Percentiles rank a stretch among this genome's conserved stretches.
Evolutionary conservation across 2,888 invertebrate genomes (phyloP).

Genomic region (Leptinotarsa tumamoca): DNA sequence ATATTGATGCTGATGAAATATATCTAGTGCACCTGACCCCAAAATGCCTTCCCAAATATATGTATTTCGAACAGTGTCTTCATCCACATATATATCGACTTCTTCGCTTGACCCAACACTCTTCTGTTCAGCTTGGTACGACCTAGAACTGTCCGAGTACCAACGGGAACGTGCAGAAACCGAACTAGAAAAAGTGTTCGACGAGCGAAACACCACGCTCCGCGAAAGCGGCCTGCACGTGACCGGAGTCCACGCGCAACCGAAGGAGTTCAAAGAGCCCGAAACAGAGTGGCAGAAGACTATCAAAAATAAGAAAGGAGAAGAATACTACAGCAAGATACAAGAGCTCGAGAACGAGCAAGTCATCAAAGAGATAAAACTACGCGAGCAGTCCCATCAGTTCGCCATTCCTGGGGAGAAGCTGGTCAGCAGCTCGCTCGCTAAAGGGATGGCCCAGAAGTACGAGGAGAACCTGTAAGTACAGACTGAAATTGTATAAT

Average conservation of each 20-base stretch:
- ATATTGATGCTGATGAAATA: background rate
- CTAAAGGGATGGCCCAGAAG: conserved; percentile 89
- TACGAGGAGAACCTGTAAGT: conserved; percentile 88
- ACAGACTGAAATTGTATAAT: background rate
- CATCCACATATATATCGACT: background rate
- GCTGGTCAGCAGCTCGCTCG: conserved; percentile 78
- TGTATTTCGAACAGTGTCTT: conserved; percentile 4
- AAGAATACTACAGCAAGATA: conserved; percentile 85
- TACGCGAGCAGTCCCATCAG: conserved; percentile 83
- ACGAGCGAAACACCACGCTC: conserved; percentile 81
- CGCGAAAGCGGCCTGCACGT: conserved; percentile 70
- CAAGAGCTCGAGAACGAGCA: conserved; percentile 88
- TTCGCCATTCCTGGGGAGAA: conserved; percentile 89
- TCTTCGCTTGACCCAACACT: background rate
- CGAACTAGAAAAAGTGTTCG: conserved; percentile 89
- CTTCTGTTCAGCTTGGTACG: conserved; percentile 85
- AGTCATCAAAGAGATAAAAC: conserved; percentile 82
- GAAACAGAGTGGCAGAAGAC: conserved; percentile 89
- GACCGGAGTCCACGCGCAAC: conserved; percentile 70
- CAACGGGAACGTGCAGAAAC: conserved; percentile 85
- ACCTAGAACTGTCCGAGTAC: conserved; percentile 85
- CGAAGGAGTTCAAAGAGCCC: conserved; percentile 77
- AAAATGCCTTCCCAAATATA: background rate
- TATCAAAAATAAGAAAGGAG: conserved; percentile 82
- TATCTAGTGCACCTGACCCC: background rate